Evolutionary conservation across 2,888 invertebrate species (phyloP), one percentile per base, ranked within the genome.

Genomic region (Eupithecia pulchellata): DNA sequence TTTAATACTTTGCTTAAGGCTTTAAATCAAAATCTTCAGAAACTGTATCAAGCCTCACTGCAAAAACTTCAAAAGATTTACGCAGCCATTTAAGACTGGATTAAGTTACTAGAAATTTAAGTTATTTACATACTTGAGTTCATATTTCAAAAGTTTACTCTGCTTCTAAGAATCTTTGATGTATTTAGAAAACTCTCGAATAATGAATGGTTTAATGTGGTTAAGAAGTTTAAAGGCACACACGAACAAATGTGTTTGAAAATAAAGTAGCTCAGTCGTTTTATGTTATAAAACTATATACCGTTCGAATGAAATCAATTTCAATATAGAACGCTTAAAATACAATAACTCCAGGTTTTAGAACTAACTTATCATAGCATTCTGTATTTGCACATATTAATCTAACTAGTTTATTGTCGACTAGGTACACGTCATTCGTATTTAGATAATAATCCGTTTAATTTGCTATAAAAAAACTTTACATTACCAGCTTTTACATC

Each of bases 131-230:
- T n/a, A 42, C 9, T 42, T 42, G 8, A n/a, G 42, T n/a, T 42
- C n/a, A 8, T n/a, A 42, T 42, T 42, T 42, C 42, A 42, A 42
- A 42, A 42, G 42, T n/a, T 42, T 42, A 42, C 42, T 42, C 42
- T 8, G 47, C 11, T n/a, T 42, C n/a, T 20, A 42, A 9, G 8
- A 42, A 20, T 42, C 5, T 42, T 8, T 42, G 8, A n/a, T 47
- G 47, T 20, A 20, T 11, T 47, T 9, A 20, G 20, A 47, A 20
- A 47, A 8, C 9, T 42, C 42, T 42, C 42, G n/a, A 4, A 42
- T n/a, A 42, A n/a, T n/a, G 0, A 42, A 42, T 42, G 2, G 8
- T 14, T 39, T 17, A 32, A 32, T 4, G 32, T 39, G n/a, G n/a
- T 8, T n/a, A 8, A 8, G 8, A n/a, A 8, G 8, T 6, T 42